A percentile compares a stretch with the other conserved stretches of the same genome.
Evolutionary conservation across 2,113 vertebrate genomes (phyloP).

Genomic region (Dicrurus megarhynchus): DNA sequence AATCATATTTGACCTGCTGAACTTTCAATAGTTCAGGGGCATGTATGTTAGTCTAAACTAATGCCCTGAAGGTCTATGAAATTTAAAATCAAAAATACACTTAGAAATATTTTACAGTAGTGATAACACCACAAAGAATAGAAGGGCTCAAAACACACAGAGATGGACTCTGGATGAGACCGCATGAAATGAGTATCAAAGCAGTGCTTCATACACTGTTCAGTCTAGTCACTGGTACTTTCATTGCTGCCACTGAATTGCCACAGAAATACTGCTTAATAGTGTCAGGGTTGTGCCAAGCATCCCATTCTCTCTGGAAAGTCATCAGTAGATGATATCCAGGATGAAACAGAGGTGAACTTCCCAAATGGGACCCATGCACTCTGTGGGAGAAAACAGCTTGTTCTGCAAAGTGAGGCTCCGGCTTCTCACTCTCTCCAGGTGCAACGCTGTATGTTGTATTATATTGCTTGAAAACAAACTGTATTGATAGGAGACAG

Average conservation of each 20-base stretch:
- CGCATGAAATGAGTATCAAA: neutral
- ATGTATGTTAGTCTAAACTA: accelerated
- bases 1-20: neutral
- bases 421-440: neutral
- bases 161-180: neutral
- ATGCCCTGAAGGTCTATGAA: neutral
- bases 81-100: neutral
- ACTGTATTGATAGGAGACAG: constrained; percentile 65
- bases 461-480: constrained; percentile 41
- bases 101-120: neutral
- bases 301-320: neutral
- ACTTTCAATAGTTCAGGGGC: neutral
- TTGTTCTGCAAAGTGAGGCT: neutral
- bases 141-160: neutral
- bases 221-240: neutral
- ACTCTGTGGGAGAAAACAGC: neutral
- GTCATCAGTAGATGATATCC: neutral
- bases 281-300: neutral
- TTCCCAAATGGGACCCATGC: neutral
- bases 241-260: neutral
- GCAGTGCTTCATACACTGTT: accelerated
- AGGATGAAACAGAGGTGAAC: neutral
- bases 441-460: neutral
- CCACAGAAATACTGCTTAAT: neutral
- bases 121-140: neutral